Percentiles rank a stretch among this genome's conserved stretches.
Conservation (phyloP, 2,797 vertebrate species). For the Scolopax rusticola region DNA sequence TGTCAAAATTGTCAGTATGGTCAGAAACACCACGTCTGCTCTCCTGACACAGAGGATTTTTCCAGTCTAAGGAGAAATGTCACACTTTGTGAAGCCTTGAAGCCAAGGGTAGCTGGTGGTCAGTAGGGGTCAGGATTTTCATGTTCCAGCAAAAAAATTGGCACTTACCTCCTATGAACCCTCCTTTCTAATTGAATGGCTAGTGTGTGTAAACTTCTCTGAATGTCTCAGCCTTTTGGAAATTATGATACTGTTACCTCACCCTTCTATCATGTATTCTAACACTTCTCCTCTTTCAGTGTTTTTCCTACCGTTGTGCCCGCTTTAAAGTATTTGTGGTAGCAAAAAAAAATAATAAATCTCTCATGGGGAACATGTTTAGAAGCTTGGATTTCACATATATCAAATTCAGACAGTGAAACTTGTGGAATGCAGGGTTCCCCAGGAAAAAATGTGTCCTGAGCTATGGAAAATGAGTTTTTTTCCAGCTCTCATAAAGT, state of each 20-base stretch:
- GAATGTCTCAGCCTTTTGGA: background rate
- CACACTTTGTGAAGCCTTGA: background rate
- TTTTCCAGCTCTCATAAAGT: background rate
- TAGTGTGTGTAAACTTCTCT: background rate
- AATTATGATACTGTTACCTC: background rate
- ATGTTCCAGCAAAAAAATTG: background rate
- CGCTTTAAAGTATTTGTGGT: constrained; percentile 32
- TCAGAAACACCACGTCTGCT: background rate
- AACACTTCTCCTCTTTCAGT: background rate
- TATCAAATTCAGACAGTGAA: constrained; percentile 27
- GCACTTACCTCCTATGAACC: background rate
- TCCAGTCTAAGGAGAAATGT: background rate
- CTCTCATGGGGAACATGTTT: background rate
- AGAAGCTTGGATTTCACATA: constrained; percentile 7
- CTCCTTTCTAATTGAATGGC: background rate
- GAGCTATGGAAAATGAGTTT: constrained; percentile 26
- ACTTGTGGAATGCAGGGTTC: background rate
- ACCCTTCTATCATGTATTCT: background rate
- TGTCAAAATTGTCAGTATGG: background rate
- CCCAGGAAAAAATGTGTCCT: background rate
- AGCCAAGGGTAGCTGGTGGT: background rate
- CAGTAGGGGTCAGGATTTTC: background rate
- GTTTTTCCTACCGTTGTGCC: background rate
- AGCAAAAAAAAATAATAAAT: background rate
- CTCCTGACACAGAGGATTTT: background rate